Percentiles rank a stretch among this genome's conserved stretches.
phyloP scores from a whole-genome alignment of 2,888 invertebrate genomes.

The Pyrrhia umbra region DNA sequence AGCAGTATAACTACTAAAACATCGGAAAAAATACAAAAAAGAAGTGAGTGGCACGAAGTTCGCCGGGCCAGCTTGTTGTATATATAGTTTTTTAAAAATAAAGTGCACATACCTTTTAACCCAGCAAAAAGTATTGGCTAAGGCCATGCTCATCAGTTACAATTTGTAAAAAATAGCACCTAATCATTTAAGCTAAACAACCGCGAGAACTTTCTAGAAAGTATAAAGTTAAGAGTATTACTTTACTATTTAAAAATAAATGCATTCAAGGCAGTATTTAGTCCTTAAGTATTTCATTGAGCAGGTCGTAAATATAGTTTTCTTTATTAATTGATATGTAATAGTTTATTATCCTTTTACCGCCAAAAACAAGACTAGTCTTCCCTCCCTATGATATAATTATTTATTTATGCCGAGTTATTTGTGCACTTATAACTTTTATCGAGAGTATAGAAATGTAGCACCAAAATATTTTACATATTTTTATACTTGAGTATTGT shows the following conservation, averaged over 20 bases:
- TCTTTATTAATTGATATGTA: conserved; percentile 22
- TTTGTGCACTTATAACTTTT: background rate
- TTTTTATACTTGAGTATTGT: background rate
- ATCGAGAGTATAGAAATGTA: background rate
- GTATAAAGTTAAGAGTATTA: conserved; percentile 16
- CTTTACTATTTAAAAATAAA: conserved; percentile 56
- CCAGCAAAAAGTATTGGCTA: background rate
- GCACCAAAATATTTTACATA: background rate
- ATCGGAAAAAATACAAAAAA: no score
- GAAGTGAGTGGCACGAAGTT: no score
- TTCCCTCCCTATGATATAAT: background rate
- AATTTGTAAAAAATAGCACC: background rate
- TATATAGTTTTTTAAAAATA: background rate
- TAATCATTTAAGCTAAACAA: conserved; percentile 1
- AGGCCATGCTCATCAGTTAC: background rate
- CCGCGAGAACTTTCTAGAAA: conserved; percentile 9
- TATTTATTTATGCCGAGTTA: background rate
- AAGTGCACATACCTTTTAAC: background rate
- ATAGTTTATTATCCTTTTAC: conserved; percentile 9
- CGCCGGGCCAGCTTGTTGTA: no score
- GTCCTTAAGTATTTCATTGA: conserved; percentile 46
- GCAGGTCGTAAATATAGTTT: conserved; percentile 19
- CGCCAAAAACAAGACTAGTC: background rate
- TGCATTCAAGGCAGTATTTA: conserved; percentile 58
- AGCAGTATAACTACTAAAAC: no score